Evolutionary conservation across 1,140 invertebrate species (phyloP), one percentile per base, ranked within the genome.

Genomic region (Drosophila tani): DNA sequence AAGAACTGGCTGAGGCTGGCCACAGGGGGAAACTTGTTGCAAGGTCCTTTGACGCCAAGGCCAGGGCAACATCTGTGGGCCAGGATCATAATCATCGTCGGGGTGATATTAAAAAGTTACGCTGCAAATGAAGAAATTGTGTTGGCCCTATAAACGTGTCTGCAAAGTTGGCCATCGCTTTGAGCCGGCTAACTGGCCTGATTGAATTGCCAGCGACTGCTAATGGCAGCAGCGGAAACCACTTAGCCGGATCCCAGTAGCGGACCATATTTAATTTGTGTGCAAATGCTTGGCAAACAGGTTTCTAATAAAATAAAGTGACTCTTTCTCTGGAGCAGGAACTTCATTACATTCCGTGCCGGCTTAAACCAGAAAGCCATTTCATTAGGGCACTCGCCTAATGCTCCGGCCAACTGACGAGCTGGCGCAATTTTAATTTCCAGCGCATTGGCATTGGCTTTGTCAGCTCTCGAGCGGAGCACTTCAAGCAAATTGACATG

Each of bases 301-400:
- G 84, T 84, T 88, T 65, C 64, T 90, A 87, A 87, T 87, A 87
- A 87, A 87, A 87, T 87, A 84, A 87, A 87, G 84, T 87, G 69
- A 74, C 84, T 59, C 50, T 43, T 27, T 35, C 17, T 32, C 32
- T 24, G 4, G 6, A 19, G 12, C 29, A 46, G 50, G 68, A 47
- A 67, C 63, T 87, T 87, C 83, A 87, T 87, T 88, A 71, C 84
- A 55, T 70, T 79, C 69, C n/a, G 64, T 63, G 19, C 58, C 29
- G 60, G 62, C 57, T 59, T 58, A 40, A 49, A 67, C 49, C 57
- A 68, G 74, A 82, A 75, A 88, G 58, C 73, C 84, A 87, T 84
- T 87, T 84, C 84, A 87, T 84, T 84, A 88, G 45, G 71, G 62
- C 64, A 53, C 56, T 70, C 64, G 57, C 51, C 63, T 74, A 84